Base-by-base conservation (phyloP, 2,888 invertebrate species). In the Cephus spinipes region DNA sequence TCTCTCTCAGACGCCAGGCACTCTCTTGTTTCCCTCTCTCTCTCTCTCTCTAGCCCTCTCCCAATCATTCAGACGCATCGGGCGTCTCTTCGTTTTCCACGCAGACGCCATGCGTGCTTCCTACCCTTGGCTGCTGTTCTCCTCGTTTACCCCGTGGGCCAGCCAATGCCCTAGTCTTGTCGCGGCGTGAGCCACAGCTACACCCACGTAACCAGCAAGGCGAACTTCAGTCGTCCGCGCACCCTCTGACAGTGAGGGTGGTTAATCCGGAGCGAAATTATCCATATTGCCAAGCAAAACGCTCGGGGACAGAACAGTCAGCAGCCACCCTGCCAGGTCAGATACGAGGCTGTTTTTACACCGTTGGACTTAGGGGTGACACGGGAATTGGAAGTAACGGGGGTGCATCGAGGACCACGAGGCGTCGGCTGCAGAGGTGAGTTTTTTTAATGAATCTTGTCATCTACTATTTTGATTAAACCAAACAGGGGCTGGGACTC, bases 151-250 rank as follows among this genome's bases (percentile, higher is more conserved):
- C 32, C 69, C 30, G 69, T 32, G 69, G 30, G 32, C 32, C 69
- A 69, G 69, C 69, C 69, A 69, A 69, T 69, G 32, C 15, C 69
- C 69, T 32, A 40, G 69, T 69, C 69, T 69, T 69, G 79, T 79
- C 78, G 85, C 83, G 83, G 81, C 79, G 81, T 81, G 77, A 81
- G 81, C 81, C 85, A 82, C 85, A 86, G 88, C 89, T 89, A 87
- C 90, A 89, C 90, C 89, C 90, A 87, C 87, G 82, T 83, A 79
- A 79, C 78, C 82, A 77, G 81, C 80, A 77, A 83, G 83, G 81
- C 81, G 81, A 82, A 83, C 82, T 83, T 89, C 88, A 91, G 91
- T 91, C 88, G 90, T 87, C 84, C 90, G 89, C 90, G 91, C 90
- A 88, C 89, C 89, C 87, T 90, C 89, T 86, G 80, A 87, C 87